phyloP scores from a whole-genome alignment of 2,888 invertebrate species.

The Patella caerulea region DNA sequence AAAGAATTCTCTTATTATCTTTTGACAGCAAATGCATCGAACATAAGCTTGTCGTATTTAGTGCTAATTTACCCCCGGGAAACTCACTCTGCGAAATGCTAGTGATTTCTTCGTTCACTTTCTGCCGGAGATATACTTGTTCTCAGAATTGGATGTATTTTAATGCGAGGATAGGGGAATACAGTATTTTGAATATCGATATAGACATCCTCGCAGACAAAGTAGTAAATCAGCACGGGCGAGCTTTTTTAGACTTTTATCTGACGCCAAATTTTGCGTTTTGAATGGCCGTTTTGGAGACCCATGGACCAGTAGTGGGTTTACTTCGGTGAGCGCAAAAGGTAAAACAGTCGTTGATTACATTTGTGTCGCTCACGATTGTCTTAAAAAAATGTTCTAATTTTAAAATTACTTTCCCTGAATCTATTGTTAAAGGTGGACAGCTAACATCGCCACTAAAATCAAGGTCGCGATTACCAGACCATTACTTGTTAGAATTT shows the following conservation, averaged over 20 bases:
- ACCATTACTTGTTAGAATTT: not conserved
- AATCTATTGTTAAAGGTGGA: not conserved
- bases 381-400: not conserved
- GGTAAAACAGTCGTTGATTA: not conserved
- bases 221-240: not conserved
- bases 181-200: not conserved
- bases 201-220: not conserved
- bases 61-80: not conserved
- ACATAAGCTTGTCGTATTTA: not conserved
- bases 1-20: not conserved
- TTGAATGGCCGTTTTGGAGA: not conserved
- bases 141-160: not conserved
- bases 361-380: not conserved
- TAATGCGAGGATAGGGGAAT: not conserved
- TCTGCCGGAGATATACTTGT: not conserved
- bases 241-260: not conserved
- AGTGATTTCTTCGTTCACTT: not conserved
- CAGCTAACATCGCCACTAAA: not conserved
- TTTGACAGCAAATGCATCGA: not conserved
- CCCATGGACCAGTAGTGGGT: not conserved
- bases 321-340: not conserved
- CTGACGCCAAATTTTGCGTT: not conserved
- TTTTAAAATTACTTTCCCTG: not conserved
- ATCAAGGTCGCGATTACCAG: not conserved
- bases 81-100: not conserved